Evolutionary conservation across 2,797 vertebrate genomes (phyloP), one percentile per base, ranked within the genome.

Genomic region (Pipistrellus pygmaeus): DNA sequence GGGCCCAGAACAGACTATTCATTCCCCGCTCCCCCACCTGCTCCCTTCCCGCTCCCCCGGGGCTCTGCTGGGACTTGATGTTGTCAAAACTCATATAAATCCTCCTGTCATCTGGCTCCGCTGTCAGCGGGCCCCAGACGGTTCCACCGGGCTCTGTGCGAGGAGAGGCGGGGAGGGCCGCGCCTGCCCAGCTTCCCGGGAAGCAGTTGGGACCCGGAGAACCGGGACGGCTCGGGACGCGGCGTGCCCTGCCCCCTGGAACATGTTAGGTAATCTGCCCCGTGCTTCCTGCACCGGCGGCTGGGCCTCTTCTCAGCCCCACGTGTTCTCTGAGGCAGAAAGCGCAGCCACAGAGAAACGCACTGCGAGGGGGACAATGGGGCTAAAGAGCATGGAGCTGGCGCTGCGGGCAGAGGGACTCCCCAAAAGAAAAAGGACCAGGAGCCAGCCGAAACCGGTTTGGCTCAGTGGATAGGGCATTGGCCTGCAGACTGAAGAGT

Each of bases 1-100:
- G 82, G 55, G 80, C 85, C 57, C 80, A 85, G 80, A 92, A 41
- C 71, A 72, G 90, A 81, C 93, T 30, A 93, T 48, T 93, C 87
- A 82, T 90, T 51, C 92, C 85, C 10, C 15, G 13, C 64, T 77
- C 72, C 27, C 87, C 96, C 94, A 95, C 94, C 96, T 96, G 97
- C 96, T 96, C 84, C 88, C n/a, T 60, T n/a, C 73, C 64, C 21
- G 62, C 93, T 86, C 88, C 88, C 73, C 68, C 12, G 88, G 77
- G 46, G 72, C 87, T 60, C 8, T 38, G 25, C 95, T 88, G 86
- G 84, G 93, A 76, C 72, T 86, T 5, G 27, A 27, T 35, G 81
- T 80, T 87, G n/a, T 95, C 96, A 86, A 71, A 92, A 68, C 82
- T 71, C 57, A 0, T 64, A 51, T 62, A 80, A 88, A 90, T 92